Percentiles rank a stretch among this genome's conserved stretches.
phyloP scores from a whole-genome alignment of 2,113 vertebrate genomes.

The Notarius quadriscutis region DNA sequence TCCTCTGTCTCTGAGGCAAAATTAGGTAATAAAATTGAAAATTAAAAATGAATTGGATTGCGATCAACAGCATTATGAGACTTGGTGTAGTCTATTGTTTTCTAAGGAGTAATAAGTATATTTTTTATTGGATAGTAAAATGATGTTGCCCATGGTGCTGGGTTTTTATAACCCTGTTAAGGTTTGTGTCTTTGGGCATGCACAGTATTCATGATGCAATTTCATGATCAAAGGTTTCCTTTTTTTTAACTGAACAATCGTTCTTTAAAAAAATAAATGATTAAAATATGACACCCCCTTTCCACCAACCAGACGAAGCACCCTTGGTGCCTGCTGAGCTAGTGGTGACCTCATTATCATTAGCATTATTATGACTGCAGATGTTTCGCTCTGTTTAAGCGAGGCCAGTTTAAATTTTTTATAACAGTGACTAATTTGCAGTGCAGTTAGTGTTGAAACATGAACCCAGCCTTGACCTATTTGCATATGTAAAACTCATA shows the following conservation, averaged over 20 bases:
- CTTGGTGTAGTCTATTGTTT: constrained; percentile 32
- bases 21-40: constrained; percentile 38
- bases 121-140: constrained; percentile 34
- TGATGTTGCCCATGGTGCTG: constrained; percentile 7
- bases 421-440: constrained; percentile 8
- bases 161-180: constrained; percentile 22
- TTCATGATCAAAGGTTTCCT: constrained; percentile 53
- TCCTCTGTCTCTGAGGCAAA: background rate
- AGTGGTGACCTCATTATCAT: constrained; percentile 23
- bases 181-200: constrained; percentile 8
- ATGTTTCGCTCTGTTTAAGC: constrained; percentile 24
- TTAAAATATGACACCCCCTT: constrained; percentile 48
- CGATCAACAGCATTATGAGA: constrained; percentile 23
- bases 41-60: constrained; percentile 45
- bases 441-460: background rate
- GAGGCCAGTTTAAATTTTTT: background rate
- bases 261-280: constrained; percentile 47
- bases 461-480: background rate
- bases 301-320: constrained; percentile 46
- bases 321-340: constrained; percentile 15
- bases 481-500: constrained; percentile 15
- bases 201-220: constrained; percentile 42
- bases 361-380: background rate
- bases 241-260: constrained; percentile 44
- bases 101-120: constrained; percentile 36